A percentile compares a stretch with the other conserved stretches of the same genome.
Conservation (phyloP, 2,113 vertebrate species). For the Thymallus thymallus region DNA sequence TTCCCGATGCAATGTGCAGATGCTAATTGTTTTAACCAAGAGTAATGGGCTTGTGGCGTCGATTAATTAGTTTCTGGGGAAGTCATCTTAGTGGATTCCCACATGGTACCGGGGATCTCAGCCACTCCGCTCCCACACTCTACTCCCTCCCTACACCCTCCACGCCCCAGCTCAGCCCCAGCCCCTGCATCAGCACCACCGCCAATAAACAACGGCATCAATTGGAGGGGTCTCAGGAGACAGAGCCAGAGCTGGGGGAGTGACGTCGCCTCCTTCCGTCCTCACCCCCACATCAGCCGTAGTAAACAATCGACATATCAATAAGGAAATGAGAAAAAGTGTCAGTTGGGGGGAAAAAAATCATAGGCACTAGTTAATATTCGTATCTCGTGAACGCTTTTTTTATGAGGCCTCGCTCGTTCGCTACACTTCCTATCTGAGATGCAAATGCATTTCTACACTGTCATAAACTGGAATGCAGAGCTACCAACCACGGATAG, state of each 20-base stretch:
- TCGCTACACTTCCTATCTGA: background rate
- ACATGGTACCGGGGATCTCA: slow-evolving; percentile 60
- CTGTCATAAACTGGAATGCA: background rate
- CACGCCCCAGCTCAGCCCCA: slow-evolving; percentile 26
- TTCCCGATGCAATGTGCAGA: slow-evolving; percentile 58
- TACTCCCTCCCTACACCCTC: slow-evolving; percentile 6
- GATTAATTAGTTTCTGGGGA: slow-evolving; percentile 73
- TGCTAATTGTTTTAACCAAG: slow-evolving; percentile 75
- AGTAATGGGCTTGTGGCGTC: slow-evolving; percentile 72
- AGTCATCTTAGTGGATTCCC: slow-evolving; percentile 68
- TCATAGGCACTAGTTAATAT: background rate
- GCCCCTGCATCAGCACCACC: slow-evolving; percentile 58
- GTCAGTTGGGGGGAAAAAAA: background rate
- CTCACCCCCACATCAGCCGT: background rate
- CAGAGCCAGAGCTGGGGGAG: background rate
- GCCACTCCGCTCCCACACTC: slow-evolving; percentile 29
- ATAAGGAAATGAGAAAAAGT: background rate
- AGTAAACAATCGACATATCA: background rate
- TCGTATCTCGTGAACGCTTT: background rate
- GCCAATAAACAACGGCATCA: slow-evolving; percentile 61
- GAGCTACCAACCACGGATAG: background rate
- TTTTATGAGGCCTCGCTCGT: background rate
- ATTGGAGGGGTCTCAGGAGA: slow-evolving; percentile 53
- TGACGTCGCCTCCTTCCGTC: background rate
- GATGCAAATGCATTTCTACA: background rate